Evolutionary conservation across 2,113 vertebrate species (phyloP).

Genomic region (Sander lucioperca): DNA sequence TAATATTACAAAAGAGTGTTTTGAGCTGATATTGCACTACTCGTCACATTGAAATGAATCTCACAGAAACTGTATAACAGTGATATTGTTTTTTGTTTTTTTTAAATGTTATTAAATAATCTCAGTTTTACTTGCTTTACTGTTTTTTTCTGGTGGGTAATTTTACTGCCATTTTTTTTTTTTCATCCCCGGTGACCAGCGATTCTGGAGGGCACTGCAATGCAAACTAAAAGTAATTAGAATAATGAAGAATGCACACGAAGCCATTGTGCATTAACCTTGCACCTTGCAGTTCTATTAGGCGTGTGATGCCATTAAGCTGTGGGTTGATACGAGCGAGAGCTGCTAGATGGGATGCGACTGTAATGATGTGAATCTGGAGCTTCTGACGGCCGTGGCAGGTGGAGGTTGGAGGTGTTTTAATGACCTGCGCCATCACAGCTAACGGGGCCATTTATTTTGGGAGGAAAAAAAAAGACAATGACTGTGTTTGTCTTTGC

Average conservation of each 20-base stretch:
- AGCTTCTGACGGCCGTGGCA: slow-evolving; percentile 43
- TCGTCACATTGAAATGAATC: not conserved
- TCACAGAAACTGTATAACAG: not conserved
- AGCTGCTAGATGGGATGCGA: slow-evolving; percentile 48
- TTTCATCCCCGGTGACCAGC: not conserved
- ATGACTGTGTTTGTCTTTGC: slow-evolving; percentile 51
- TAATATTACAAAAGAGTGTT: not conserved
- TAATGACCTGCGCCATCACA: slow-evolving; percentile 47
- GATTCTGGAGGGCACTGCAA: slow-evolving; percentile 24
- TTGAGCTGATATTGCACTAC: not conserved
- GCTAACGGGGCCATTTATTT: slow-evolving; percentile 52
- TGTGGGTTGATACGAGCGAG: slow-evolving; percentile 48
- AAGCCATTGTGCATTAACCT: slow-evolving; percentile 57
- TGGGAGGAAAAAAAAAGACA: slow-evolving; percentile 22
- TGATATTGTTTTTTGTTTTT: not conserved
- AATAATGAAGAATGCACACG: slow-evolving; percentile 45
- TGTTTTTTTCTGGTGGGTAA: not conserved
- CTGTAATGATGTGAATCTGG: slow-evolving; percentile 65
- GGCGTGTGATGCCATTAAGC: slow-evolving; percentile 57
- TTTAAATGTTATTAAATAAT: not conserved
- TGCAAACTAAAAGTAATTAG: slow-evolving; percentile 39
- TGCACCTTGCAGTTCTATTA: slow-evolving; percentile 59
- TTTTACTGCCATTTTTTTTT: not conserved
- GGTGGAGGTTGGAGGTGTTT: slow-evolving; percentile 56
- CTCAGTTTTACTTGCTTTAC: not conserved